Conservation (phyloP, 2,797 vertebrate genomes). For the Phrynocephalus guinanensis region DNA sequence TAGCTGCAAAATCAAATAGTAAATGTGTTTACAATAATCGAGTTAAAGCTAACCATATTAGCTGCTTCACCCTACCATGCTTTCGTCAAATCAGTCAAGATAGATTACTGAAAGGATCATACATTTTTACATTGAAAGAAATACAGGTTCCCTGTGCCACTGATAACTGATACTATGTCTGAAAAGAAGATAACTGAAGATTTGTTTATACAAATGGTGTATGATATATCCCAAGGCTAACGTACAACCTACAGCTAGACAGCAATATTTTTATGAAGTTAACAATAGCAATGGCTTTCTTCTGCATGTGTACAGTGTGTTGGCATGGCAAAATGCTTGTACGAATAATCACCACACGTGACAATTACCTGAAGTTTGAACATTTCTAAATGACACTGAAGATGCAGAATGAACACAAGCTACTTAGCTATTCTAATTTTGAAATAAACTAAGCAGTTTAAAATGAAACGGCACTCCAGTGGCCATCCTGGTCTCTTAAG, state of each 20-base stretch:
- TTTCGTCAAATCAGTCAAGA: slow-evolving; percentile 13
- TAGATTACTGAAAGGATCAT: background rate
- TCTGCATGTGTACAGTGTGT: background rate
- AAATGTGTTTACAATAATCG: slow-evolving; percentile 27
- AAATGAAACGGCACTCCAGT: background rate
- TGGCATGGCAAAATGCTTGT: background rate
- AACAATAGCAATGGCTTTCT: background rate
- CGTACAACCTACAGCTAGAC: background rate
- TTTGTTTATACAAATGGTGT: background rate
- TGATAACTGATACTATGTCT: background rate
- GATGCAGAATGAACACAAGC: background rate
- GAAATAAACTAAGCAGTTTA: background rate
- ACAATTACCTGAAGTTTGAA: background rate
- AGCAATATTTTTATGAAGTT: background rate
- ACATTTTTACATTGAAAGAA: background rate
- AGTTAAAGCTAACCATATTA: slow-evolving; percentile 37
- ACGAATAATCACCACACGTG: background rate
- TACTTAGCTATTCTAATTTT: background rate
- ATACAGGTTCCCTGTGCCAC: background rate
- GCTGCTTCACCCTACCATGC: background rate
- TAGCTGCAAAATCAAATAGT: slow-evolving; percentile 28
- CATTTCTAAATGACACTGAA: background rate
- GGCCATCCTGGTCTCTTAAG: background rate
- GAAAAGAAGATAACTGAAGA: background rate
- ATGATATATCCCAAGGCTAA: background rate